A percentile compares a stretch with the other conserved stretches of the same genome.
phyloP scores from a whole-genome alignment of 2,113 vertebrate genomes.

The Halcyon senegalensis region DNA sequence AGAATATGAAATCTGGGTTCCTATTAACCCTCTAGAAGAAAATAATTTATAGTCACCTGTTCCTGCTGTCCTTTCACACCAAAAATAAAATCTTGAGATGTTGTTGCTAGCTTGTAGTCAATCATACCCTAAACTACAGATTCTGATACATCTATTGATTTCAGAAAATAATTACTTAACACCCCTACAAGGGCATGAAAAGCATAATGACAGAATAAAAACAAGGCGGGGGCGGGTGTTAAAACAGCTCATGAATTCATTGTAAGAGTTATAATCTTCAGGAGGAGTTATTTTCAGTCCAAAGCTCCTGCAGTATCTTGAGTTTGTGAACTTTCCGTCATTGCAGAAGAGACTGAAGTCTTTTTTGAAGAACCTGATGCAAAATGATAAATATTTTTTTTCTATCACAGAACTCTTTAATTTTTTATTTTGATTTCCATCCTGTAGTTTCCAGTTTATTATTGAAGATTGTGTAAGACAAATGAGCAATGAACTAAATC shows the following conservation, averaged over 20 bases:
- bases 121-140: background rate
- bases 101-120: background rate
- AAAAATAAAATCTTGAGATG: background rate
- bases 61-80: background rate
- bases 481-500: slow-evolving; percentile 92
- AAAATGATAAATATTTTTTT: background rate
- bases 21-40: background rate
- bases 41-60: background rate
- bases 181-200: background rate
- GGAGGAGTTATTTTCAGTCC: background rate
- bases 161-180: background rate
- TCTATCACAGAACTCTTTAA: background rate
- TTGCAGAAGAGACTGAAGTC: background rate
- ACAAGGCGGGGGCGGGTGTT: accelerated
- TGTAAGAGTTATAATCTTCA: background rate
- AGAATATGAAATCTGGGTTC: background rate
- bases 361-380: background rate
- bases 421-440: background rate
- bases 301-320: background rate
- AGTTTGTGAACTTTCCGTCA: background rate
- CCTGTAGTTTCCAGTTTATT: slow-evolving; percentile 86
- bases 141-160: background rate
- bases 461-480: slow-evolving; percentile 95
- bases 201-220: background rate
- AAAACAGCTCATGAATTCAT: background rate